Base-by-base conservation (phyloP, 2,888 invertebrate species). In the Ephialtes manifestator region DNA sequence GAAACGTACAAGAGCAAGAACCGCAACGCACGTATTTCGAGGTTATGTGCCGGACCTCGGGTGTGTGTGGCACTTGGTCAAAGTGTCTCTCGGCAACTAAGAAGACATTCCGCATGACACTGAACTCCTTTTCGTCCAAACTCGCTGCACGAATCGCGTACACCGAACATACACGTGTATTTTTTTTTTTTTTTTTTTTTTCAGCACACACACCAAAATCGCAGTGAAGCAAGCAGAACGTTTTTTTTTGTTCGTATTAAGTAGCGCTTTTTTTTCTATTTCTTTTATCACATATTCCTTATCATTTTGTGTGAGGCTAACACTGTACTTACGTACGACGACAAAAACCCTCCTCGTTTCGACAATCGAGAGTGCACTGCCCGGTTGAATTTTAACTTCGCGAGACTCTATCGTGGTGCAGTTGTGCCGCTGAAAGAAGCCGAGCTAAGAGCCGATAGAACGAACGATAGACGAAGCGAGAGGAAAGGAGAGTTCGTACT, bases 321-420 rank as follows among this genome's bases (percentile, higher is more conserved):
- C 60, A 7, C 15, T 28, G n/a, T 63, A 35, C 63, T 28, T 15
- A 63, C 63, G 35, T 35, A 35, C 35, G 63, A 35, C n/a, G 4
- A 24, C 24, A 24, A 24, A 39, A 60, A 31, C 4, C 4, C 31
- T 28, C 11, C 18, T 63, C 31, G 13, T 58, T 24, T 15, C 35
- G 39, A 39, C 10, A 35, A 35, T 63, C 35, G 81, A 86, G 89
- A 91, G 92, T 91, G 90, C 89, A 91, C 90, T 91, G 91, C 77
- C 91, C 91, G 90, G 88, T 88, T 89, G 84, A 85, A 89, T 90
- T 90, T 91, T 88, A 90, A 88, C 87, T 87, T 4, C 4, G 35
- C 83, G 84, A 58, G 82, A 83, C 72, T 82, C 76, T 67, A 35
- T 13, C 24, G 65, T 43, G 24, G 4, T 43, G 51, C n/a, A 72